These are phyloP conservation scores for Lepidurus apus DNA, from an alignment of 1,140 invertebrate species.

Conservation along the genomic window DNA sequence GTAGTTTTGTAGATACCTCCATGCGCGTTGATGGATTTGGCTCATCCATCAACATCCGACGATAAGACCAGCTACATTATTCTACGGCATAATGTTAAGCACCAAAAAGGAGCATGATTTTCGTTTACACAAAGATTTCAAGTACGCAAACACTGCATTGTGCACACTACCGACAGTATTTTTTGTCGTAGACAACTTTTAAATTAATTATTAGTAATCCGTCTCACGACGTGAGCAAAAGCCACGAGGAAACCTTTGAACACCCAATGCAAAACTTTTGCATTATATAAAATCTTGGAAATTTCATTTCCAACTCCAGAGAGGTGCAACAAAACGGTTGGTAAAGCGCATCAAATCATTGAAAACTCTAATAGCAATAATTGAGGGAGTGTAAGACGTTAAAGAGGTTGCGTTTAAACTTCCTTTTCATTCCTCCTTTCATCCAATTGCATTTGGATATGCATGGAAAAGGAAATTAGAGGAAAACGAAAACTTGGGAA, in stretches of 20 bases:
- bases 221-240: neutral
- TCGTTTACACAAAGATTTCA: neutral
- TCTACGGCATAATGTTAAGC: neutral
- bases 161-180: neutral
- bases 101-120: neutral
- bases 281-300: too few species aligned
- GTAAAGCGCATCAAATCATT: too few species aligned
- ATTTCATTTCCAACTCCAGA: too few species aligned
- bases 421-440: too few species aligned
- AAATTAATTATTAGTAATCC: neutral
- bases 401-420: too few species aligned
- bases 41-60: neutral
- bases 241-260: too few species aligned
- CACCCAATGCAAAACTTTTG: too few species aligned
- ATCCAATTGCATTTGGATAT: too few species aligned
- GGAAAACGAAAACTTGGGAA: neutral
- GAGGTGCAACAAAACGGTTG: too few species aligned
- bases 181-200: neutral
- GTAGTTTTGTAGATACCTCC: neutral
- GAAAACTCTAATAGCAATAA: too few species aligned
- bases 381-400: too few species aligned
- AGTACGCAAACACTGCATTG: slow-evolving; percentile 5
- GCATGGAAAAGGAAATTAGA: too few species aligned
- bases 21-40: neutral
- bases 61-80: neutral